Evolutionary conservation across 1,140 invertebrate species (phyloP).

Genomic region (Melanaphis sacchari): DNA sequence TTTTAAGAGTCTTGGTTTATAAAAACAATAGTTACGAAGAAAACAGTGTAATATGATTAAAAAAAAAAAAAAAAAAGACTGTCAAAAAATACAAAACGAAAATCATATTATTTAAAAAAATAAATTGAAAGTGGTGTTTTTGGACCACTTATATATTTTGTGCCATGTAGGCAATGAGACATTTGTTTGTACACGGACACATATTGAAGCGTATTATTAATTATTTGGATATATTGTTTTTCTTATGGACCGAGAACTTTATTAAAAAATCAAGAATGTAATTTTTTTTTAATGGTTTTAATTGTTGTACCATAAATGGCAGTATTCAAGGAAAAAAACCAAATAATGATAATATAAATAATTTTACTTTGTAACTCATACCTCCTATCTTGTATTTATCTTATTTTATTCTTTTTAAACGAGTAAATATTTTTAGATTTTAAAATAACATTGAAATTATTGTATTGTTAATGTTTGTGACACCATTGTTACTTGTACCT

Average conservation of each 20-base stretch:
- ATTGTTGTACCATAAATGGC: background rate
- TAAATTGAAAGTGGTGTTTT: background rate
- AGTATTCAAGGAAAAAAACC: background rate
- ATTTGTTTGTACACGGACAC: too few species aligned
- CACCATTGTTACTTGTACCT: background rate
- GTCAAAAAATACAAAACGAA: background rate
- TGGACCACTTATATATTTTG: background rate
- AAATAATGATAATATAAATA: background rate
- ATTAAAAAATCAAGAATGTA: background rate
- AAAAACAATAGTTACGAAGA: background rate
- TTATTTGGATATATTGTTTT: background rate
- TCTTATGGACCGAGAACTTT: background rate
- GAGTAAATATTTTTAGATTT: background rate
- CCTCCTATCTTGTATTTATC: background rate
- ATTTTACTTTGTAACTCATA: background rate
- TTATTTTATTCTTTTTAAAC: background rate
- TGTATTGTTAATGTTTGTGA: background rate
- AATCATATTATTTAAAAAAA: background rate
- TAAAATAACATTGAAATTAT: background rate
- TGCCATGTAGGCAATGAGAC: background rate
- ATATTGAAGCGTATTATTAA: too few species aligned
- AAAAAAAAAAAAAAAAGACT: too few species aligned
- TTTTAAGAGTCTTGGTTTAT: constrained; percentile 4
- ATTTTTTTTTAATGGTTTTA: background rate
- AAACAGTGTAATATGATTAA: background rate